Percentiles rank a stretch among this genome's conserved stretches.
phyloP scores from a whole-genome alignment of 1,140 invertebrate genomes.

The Drosophila simulans region DNA sequence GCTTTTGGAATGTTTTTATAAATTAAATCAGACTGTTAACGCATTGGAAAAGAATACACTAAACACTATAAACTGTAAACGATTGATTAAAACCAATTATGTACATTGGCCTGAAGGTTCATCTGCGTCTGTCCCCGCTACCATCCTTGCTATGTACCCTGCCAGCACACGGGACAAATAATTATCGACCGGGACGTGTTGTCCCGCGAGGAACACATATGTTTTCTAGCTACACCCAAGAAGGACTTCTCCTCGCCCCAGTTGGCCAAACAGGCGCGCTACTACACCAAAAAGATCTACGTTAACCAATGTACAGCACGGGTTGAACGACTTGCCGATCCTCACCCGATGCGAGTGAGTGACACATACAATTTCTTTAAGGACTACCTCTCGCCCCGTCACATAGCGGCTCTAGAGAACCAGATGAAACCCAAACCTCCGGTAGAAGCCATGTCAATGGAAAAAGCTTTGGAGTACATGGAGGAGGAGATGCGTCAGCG shows the following conservation, averaged over 20 bases:
- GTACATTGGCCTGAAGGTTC: conserved; percentile 28
- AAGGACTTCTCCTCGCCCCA: conserved; percentile 45
- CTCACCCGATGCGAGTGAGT: conserved; percentile 51
- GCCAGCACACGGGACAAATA: conserved; percentile 74
- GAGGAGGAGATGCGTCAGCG: conserved; percentile 71
- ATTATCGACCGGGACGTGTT: conserved; percentile 78
- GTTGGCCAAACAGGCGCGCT: conserved; percentile 29
- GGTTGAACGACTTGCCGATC: conserved; percentile 66
- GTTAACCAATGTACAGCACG: conserved; percentile 71
- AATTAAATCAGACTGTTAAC: too few relatives aligned
- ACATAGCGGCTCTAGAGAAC: conserved; percentile 52
- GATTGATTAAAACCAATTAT: neutral
- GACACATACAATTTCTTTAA: conserved; percentile 58
- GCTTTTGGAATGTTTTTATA: too few relatives aligned
- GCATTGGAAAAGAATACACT: too few relatives aligned
- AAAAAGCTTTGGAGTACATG: conserved; percentile 70
- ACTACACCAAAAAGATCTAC: conserved; percentile 58
- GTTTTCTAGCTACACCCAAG: conserved; percentile 72
- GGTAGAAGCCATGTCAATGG: conserved; percentile 59
- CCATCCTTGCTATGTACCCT: conserved; percentile 58
- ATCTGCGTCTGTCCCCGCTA: conserved; percentile 71
- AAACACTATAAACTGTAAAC: too few relatives aligned
- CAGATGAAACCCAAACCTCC: conserved; percentile 63
- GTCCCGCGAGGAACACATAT: conserved; percentile 74
- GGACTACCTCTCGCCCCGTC: conserved; percentile 38